phyloP scores from a whole-genome alignment of 2,113 vertebrate species.

The Ginglymostoma cirratum region DNA sequence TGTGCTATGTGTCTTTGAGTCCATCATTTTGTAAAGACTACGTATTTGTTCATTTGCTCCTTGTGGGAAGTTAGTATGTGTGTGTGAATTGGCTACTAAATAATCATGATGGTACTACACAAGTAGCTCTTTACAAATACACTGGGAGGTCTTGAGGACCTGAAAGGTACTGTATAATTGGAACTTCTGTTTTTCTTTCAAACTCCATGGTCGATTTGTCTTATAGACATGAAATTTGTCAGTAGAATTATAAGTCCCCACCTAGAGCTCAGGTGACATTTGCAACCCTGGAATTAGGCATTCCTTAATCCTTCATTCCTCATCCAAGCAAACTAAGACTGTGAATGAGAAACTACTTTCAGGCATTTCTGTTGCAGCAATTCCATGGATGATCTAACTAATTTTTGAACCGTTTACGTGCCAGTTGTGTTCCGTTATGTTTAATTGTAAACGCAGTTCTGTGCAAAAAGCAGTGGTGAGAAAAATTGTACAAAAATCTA shows the following conservation, averaged over 20 bases:
- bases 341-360: background rate
- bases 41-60: background rate
- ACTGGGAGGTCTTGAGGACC: background rate
- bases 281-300: background rate
- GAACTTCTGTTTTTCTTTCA: background rate
- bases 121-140: background rate
- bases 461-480: background rate
- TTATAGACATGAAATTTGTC: background rate
- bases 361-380: background rate
- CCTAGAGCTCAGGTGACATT: background rate
- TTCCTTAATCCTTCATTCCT: background rate
- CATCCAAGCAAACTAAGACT: background rate
- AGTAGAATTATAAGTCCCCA: background rate
- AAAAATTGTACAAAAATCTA: background rate
- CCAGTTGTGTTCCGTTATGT: background rate
- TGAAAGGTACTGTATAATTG: background rate
- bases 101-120: background rate
- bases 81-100: background rate
- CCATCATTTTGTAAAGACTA: background rate
- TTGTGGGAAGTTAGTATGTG: background rate
- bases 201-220: background rate
- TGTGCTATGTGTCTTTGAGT: too few species aligned
- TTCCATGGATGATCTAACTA: background rate
- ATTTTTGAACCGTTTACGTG: background rate
- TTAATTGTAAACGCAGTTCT: background rate